Conservation (phyloP, 1,140 invertebrate genomes). For the Calliphora vicina region DNA sequence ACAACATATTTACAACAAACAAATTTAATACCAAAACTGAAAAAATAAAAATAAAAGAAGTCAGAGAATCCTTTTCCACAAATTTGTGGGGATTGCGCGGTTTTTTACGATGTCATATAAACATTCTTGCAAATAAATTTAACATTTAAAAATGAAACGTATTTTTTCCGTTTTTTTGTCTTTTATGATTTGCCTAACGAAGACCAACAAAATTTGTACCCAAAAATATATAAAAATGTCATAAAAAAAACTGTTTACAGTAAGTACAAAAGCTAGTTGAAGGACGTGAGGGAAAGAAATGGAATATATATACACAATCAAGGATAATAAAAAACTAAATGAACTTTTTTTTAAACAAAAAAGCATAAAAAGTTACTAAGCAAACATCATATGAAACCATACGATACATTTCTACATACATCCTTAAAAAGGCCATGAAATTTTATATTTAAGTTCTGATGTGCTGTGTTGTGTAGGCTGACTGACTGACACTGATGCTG, state of each 20-base stretch:
- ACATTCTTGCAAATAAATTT: neutral
- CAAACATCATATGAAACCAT: neutral
- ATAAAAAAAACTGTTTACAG: neutral
- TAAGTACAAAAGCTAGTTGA: neutral
- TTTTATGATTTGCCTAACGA: constrained; percentile 6
- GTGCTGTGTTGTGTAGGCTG: neutral
- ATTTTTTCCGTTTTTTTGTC: neutral
- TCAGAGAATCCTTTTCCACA: neutral
- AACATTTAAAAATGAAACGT: neutral
- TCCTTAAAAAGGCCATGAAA: neutral
- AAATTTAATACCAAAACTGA: neutral
- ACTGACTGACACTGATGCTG: too few relatives aligned
- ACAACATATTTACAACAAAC: neutral
- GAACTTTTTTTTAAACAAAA: neutral
- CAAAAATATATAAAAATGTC: neutral
- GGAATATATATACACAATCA: neutral
- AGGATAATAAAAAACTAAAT: constrained; percentile 16
- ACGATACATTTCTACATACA: neutral
- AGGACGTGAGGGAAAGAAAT: too few relatives aligned
- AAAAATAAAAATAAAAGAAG: neutral
- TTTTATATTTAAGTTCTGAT: neutral
- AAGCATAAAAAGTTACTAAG: neutral
- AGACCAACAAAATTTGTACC: neutral
- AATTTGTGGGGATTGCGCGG: neutral
- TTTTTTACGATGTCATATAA: neutral